Conservation (phyloP, 2,797 vertebrate species). For the Sorex maritimensis region DNA sequence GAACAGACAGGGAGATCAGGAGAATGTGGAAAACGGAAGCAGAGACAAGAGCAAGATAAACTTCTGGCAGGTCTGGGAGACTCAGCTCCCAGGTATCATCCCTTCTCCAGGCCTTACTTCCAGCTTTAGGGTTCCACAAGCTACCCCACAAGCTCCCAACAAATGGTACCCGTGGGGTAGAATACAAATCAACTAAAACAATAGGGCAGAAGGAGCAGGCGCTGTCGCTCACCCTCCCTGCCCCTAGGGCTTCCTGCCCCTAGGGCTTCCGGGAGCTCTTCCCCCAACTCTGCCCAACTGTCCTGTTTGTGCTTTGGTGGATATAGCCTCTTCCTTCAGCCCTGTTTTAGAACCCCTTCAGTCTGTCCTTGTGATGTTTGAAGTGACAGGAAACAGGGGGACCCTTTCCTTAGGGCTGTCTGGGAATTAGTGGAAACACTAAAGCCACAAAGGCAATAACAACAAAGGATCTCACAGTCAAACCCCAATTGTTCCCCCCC, state of each 20-base stretch:
- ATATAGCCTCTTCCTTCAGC: background rate
- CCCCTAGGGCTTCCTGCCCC: rapidly evolving
- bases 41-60: background rate
- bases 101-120: background rate
- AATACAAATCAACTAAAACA: background rate
- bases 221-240: background rate
- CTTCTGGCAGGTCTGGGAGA: background rate
- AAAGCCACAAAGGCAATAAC: background rate
- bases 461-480: background rate
- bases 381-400: background rate
- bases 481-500: background rate
- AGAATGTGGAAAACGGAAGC: background rate
- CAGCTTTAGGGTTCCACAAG: background rate
- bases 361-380: slow-evolving; percentile 33
- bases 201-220: background rate
- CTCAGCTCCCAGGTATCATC: background rate
- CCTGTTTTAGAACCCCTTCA: background rate
- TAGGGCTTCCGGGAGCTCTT: background rate
- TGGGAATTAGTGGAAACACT: slow-evolving; percentile 10
- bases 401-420: background rate
- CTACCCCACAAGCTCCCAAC: background rate
- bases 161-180: background rate
- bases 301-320: background rate
- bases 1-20: background rate
- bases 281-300: background rate